These are phyloP conservation scores for Macrotrachela quadricornifera DNA, from an alignment of 1,140 invertebrate species.

Conservation along the genomic window DNA sequence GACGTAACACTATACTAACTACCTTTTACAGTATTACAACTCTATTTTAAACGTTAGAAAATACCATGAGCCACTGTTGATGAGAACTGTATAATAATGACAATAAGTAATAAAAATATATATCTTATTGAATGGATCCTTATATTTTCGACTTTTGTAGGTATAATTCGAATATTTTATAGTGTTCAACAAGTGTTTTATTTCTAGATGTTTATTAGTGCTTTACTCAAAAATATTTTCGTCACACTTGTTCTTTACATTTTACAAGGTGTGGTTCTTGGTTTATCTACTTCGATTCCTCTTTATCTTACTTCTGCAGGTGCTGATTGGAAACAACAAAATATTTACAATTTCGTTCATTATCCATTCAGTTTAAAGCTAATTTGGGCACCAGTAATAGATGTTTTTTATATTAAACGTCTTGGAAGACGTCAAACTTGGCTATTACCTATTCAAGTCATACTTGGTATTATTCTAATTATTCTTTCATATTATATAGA, in stretches of 20 bases:
- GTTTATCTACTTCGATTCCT: conserved; percentile 70
- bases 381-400: conserved; percentile 91
- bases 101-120: too few species aligned
- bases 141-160: too few species aligned
- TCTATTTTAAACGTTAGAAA: too few species aligned
- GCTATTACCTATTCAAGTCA: conserved; percentile 65
- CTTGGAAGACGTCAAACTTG: conserved; percentile 89
- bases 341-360: conserved; percentile 87
- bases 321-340: conserved; percentile 38
- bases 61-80: too few species aligned
- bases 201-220: too few species aligned
- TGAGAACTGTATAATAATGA: too few species aligned
- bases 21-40: too few species aligned
- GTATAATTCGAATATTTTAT: too few species aligned
- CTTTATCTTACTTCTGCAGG: conserved; percentile 48
- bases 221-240: not conserved
- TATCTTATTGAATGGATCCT: too few species aligned
- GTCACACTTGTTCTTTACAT: conserved; percentile 65
- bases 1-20: too few species aligned
- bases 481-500: conserved; percentile 80
- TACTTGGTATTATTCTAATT: conserved; percentile 52
- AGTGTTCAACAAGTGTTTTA: too few species aligned
- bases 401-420: conserved; percentile 55
- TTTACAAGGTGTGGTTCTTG: conserved; percentile 74
- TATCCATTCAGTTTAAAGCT: conserved; percentile 95